These are phyloP conservation scores for Crambe crambe DNA, from an alignment of 37 sponge, comb jelly and placozoan genomes.

Conservation along the genomic window DNA sequence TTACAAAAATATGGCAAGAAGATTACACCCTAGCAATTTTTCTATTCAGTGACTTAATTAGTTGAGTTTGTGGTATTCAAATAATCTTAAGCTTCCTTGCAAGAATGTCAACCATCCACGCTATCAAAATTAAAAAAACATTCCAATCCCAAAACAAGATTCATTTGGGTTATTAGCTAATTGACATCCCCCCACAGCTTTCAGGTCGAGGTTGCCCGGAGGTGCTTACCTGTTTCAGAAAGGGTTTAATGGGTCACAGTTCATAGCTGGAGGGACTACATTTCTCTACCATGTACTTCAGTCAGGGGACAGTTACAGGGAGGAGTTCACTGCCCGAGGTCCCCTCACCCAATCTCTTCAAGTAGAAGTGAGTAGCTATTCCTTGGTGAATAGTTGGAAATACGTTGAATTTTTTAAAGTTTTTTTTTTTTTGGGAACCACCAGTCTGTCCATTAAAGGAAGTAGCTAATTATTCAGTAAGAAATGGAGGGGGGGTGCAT, in stretches of 20 bases:
- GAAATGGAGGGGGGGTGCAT: no score
- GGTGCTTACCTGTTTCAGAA: not conserved
- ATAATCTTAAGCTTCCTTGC: no score
- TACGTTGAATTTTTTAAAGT: no score
- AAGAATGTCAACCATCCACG: no score
- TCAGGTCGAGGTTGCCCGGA: constrained; percentile 11
- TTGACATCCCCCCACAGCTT: no score
- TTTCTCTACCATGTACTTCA: not conserved
- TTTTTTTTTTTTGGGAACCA: no score
- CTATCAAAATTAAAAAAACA: no score
- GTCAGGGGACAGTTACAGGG: not conserved
- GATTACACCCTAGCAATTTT: not conserved
- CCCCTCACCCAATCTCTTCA: not conserved
- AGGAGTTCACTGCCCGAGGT: constrained; percentile 1
- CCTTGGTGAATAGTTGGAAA: no score
- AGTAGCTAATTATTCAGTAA: no score
- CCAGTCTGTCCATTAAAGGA: no score
- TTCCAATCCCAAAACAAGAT: not conserved
- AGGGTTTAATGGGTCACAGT: not conserved
- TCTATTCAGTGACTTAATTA: no score
- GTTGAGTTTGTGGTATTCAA: no score
- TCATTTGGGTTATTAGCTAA: not conserved
- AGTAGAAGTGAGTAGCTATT: constrained; percentile 16
- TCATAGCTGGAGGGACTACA: not conserved
- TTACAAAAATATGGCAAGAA: not conserved